phyloP scores from a whole-genome alignment of 2,888 invertebrate species.

The Himalopsyche tibetana region DNA sequence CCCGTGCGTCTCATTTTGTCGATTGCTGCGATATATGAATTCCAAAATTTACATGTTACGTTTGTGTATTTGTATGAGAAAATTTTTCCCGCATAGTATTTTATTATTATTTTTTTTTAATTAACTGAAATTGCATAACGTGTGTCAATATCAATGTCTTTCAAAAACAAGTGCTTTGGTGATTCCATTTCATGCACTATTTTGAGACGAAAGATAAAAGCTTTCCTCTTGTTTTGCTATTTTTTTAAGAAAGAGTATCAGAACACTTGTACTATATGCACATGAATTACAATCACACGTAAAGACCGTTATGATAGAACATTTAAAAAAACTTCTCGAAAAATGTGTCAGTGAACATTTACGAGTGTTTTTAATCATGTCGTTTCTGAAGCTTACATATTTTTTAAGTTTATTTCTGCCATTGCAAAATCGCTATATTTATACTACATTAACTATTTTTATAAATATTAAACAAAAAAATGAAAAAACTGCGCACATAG shows the following conservation, averaged over 20 bases:
- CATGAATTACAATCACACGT: not conserved
- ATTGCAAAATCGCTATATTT: not conserved
- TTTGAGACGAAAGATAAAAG: not conserved
- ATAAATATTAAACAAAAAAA: too few species aligned
- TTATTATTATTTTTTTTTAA: too few species aligned
- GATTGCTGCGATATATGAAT: too few species aligned
- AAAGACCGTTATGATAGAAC: not conserved
- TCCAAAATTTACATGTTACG: too few species aligned
- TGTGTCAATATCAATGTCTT: too few species aligned
- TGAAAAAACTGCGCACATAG: too few species aligned
- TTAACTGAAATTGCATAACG: too few species aligned
- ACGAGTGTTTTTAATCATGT: conserved; percentile 43
- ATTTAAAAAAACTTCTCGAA: not conserved
- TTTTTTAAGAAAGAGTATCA: not conserved
- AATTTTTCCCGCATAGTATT: too few species aligned
- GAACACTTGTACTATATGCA: not conserved
- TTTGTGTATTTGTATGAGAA: too few species aligned
- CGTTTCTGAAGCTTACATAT: not conserved
- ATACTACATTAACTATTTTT: not conserved
- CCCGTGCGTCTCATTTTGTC: too few species aligned
- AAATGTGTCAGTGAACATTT: conserved; percentile 9
- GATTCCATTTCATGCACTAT: too few species aligned
- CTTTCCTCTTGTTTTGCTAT: not conserved
- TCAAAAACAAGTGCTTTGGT: too few species aligned
- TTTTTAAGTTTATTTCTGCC: not conserved